phyloP scores from a whole-genome alignment of 2,113 vertebrate species.

The Crypturellus undulatus region DNA sequence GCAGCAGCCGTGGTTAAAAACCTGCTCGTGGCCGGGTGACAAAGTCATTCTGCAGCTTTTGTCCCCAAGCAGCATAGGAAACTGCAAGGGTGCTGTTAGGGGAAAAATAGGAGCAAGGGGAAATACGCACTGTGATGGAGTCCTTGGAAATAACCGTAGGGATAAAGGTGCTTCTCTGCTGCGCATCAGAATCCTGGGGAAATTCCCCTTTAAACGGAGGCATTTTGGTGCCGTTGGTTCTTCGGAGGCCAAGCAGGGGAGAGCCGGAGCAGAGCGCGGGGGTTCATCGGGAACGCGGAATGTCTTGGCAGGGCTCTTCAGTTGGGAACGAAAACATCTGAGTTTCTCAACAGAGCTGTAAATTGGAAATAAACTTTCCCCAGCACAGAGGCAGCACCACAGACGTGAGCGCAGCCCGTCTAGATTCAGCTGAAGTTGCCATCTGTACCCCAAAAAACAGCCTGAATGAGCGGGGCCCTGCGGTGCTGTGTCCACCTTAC shows the following conservation, averaged over 20 bases:
- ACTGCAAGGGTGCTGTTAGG: accelerated
- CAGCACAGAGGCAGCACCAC: background rate
- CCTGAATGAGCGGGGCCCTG: background rate
- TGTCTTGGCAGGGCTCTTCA: background rate
- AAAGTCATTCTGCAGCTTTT: background rate
- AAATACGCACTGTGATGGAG: accelerated
- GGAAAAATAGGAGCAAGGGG: background rate
- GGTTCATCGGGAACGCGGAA: conserved; percentile 6
- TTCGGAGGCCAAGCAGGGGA: background rate
- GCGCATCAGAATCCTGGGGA: accelerated
- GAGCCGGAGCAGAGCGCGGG: background rate
- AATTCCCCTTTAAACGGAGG: background rate
- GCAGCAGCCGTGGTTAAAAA: accelerated
- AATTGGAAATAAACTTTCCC: background rate
- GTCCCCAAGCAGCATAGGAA: accelerated
- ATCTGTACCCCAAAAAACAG: background rate
- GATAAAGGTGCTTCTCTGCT: background rate
- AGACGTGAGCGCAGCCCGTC: background rate
- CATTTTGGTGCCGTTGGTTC: background rate
- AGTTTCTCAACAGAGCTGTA: background rate
- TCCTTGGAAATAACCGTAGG: background rate
- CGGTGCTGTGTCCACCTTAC: background rate
- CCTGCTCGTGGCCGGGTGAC: accelerated
- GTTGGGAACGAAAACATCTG: background rate
- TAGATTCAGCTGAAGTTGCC: accelerated